These are phyloP conservation scores for Hystrix cristata DNA, from an alignment of 2,113 vertebrate genomes.

Conservation along the genomic window DNA sequence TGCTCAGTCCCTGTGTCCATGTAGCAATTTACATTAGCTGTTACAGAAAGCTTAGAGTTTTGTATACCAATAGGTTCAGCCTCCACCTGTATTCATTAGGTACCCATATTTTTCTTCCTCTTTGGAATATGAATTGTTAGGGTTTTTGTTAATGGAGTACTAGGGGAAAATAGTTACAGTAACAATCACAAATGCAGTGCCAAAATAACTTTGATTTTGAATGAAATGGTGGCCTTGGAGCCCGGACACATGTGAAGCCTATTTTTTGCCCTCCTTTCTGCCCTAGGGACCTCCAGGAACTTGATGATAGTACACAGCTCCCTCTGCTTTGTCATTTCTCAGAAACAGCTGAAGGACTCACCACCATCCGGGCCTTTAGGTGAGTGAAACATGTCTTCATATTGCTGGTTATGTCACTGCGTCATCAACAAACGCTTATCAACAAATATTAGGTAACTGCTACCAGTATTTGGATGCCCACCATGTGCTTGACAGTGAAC, in stretches of 20 bases:
- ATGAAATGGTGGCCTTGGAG: neutral
- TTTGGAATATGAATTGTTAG: neutral
- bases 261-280: neutral
- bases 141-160: neutral
- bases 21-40: neutral
- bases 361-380: conserved; percentile 98
- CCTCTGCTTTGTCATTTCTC: conserved; percentile 99
- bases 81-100: neutral
- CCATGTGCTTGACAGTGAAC: neutral
- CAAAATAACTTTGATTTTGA: neutral
- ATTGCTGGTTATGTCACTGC: neutral
- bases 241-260: neutral
- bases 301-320: conserved; percentile 97
- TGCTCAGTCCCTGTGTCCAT: neutral
- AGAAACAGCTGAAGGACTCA: conserved; percentile 98
- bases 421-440: neutral
- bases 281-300: conserved; percentile 96
- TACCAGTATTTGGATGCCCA: neutral
- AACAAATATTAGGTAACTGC: neutral
- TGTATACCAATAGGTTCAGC: neutral
- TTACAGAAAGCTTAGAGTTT: neutral
- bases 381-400: conserved; percentile 76
- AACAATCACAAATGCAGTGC: neutral
- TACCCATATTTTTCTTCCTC: neutral
- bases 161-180: neutral